A percentile compares a stretch with the other conserved stretches of the same genome.
phyloP scores from a whole-genome alignment of 1,140 invertebrate species.

The Brachionus plicatilis region DNA sequence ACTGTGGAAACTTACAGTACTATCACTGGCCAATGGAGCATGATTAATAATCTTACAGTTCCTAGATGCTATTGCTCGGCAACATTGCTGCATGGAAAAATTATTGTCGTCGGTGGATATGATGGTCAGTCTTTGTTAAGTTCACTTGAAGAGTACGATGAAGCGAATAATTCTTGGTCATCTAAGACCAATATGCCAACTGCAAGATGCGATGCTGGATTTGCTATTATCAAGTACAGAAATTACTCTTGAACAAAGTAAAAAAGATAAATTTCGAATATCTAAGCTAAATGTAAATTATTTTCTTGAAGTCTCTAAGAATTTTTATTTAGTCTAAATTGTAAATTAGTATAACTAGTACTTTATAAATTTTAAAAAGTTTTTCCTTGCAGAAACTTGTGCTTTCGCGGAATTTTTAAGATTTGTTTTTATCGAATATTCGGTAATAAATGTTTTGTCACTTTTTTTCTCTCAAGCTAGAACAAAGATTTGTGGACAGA shows the following conservation, averaged over 20 bases:
- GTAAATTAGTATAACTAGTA: not conserved
- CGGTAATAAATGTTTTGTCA: not conserved
- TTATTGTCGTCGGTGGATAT: slow-evolving; percentile 61
- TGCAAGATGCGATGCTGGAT: slow-evolving; percentile 37
- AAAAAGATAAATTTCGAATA: not conserved
- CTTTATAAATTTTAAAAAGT: not conserved
- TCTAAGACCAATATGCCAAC: slow-evolving; percentile 30
- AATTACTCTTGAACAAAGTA: slow-evolving; percentile 1
- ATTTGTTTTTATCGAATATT: not conserved
- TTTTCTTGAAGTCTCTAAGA: not conserved
- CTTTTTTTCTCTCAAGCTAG: not conserved
- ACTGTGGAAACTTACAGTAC: slow-evolving; percentile 94
- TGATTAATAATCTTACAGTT: slow-evolving; percentile 47
- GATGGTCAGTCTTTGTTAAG: slow-evolving; percentile 55
- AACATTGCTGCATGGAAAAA: slow-evolving; percentile 48
- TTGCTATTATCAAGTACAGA: slow-evolving; percentile 31
- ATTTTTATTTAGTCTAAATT: not conserved
- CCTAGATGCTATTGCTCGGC: slow-evolving; percentile 53
- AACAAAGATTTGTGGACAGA: not conserved
- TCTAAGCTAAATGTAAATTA: not conserved
- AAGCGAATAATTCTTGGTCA: slow-evolving; percentile 41
- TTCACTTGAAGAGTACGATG: slow-evolving; percentile 54
- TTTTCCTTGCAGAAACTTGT: not conserved
- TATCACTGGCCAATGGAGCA: slow-evolving; percentile 91
- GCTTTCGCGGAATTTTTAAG: not conserved